Evolutionary conservation across 2,888 invertebrate genomes (phyloP).

Genomic region (Pseudoips prasinana): DNA sequence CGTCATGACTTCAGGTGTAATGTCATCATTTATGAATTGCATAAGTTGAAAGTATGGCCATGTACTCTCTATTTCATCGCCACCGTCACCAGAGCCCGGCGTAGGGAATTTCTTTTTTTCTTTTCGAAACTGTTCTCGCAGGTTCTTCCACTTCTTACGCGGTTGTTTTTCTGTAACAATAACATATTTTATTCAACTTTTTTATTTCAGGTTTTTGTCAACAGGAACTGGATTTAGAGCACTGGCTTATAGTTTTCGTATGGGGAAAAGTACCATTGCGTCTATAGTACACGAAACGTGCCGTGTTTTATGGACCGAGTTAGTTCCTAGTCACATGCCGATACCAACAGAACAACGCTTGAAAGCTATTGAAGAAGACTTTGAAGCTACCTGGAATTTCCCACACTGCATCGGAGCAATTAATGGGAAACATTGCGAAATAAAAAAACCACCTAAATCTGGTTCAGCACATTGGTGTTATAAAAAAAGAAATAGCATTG

Average conservation of each 20-base stretch:
- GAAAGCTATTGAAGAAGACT: constrained; percentile 23
- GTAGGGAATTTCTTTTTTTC: constrained; percentile 25
- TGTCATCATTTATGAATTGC: constrained; percentile 18
- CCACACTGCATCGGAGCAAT: too few species aligned
- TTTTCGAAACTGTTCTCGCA: constrained; percentile 22
- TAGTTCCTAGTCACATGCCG: constrained; percentile 24
- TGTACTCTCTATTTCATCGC: constrained; percentile 15
- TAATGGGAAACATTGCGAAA: constrained; percentile 22
- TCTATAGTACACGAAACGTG: constrained; percentile 23
- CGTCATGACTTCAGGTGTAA: constrained; percentile 20
- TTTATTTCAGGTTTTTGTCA: constrained; percentile 27
- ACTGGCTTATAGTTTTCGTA: too few species aligned
- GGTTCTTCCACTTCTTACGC: constrained; percentile 25
- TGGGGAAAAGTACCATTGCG: constrained; percentile 24
- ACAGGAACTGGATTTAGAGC: constrained; percentile 20
- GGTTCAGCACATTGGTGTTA: constrained; percentile 18
- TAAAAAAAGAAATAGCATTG: constrained; percentile 20
- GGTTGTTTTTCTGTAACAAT: constrained; percentile 28
- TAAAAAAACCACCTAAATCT: constrained; percentile 13
- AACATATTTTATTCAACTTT: constrained; percentile 6
- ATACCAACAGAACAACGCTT: constrained; percentile 16
- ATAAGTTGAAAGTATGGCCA: constrained; percentile 14
- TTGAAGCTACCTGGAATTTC: constrained; percentile 15
- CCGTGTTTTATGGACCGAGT: constrained; percentile 16
- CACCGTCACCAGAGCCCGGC: constrained; percentile 22